phyloP scores from a whole-genome alignment of 2,797 vertebrate species.

The Basileuterus tristriatus region DNA sequence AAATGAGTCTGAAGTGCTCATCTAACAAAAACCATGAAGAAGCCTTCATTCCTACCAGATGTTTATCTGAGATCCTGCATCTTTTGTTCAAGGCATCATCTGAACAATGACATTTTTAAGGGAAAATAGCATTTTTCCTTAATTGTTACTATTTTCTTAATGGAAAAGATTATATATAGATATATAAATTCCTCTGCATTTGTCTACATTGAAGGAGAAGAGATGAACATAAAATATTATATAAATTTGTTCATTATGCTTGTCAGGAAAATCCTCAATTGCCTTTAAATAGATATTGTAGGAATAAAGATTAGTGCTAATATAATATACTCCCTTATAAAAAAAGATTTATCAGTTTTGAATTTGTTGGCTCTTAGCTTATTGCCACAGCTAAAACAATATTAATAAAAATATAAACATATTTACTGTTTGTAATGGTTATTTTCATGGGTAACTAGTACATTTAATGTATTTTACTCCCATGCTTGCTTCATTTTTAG shows the following conservation, averaged over 20 bases:
- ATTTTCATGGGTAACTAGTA: slow-evolving; percentile 68
- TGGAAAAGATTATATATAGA: not conserved
- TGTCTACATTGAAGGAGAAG: not conserved
- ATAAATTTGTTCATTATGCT: not conserved
- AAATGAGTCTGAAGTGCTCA: slow-evolving; percentile 14
- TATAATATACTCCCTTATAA: not conserved
- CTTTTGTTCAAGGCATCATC: not conserved
- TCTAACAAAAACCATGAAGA: not conserved
- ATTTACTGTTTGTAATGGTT: slow-evolving; percentile 51
- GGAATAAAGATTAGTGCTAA: not conserved
- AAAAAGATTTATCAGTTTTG: not conserved
- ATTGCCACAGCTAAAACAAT: not conserved
- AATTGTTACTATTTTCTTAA: not conserved
- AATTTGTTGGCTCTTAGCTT: not conserved
- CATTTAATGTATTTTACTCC: slow-evolving; percentile 50
- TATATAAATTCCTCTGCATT: not conserved
- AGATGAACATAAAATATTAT: not conserved
- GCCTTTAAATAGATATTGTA: not conserved
- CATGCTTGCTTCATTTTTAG: slow-evolving; percentile 63
- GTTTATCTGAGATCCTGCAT: not conserved
- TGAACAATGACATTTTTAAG: not conserved
- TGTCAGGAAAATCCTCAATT: not conserved
- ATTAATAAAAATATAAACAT: slow-evolving; percentile 23
- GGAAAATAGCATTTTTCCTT: not conserved
- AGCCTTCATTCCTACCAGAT: not conserved